Evolutionary conservation across 2,797 vertebrate species (phyloP).

Genomic region (Pseudomugil tenellus): DNA sequence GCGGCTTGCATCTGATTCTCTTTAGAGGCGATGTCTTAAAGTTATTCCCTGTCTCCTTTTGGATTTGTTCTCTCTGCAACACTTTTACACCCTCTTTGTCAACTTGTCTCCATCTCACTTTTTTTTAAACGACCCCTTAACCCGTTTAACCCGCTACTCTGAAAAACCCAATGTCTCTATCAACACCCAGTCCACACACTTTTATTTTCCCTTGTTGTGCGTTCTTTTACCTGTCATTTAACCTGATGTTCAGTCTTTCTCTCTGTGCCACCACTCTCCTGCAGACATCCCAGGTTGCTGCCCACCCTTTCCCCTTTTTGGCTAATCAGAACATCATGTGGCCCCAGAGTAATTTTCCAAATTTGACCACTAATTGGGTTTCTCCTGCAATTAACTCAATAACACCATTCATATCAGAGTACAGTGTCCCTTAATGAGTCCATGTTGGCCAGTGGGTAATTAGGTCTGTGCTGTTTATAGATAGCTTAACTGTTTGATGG

Average conservation of each 20-base stretch:
- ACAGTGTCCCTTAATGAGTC: constrained; percentile 81
- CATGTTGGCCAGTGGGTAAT: constrained; percentile 75
- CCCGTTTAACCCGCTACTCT: constrained; percentile 26
- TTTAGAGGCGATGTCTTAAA: constrained; percentile 5
- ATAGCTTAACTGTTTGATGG: constrained; percentile 76
- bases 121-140: constrained; percentile 25
- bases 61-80: constrained; percentile 6
- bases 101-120: constrained; percentile 17
- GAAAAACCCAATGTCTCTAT: constrained; percentile 32
- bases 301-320: not conserved
- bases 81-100: constrained; percentile 20
- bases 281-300: constrained; percentile 56
- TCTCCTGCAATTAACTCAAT: constrained; percentile 79
- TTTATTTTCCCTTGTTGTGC: constrained; percentile 31
- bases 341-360: constrained; percentile 70
- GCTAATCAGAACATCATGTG: constrained; percentile 59
- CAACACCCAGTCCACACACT: constrained; percentile 17
- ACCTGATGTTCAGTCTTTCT: constrained; percentile 53
- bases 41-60: constrained; percentile 1
- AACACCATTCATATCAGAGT: constrained; percentile 81
- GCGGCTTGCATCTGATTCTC: constrained; percentile 14
- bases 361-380: constrained; percentile 75
- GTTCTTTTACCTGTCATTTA: constrained; percentile 35
- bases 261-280: constrained; percentile 47
- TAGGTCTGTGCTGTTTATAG: constrained; percentile 76